A percentile compares a stretch with the other conserved stretches of the same genome.
Conservation (phyloP, 1,140 invertebrate species). For the Drosophila bocki region DNA sequence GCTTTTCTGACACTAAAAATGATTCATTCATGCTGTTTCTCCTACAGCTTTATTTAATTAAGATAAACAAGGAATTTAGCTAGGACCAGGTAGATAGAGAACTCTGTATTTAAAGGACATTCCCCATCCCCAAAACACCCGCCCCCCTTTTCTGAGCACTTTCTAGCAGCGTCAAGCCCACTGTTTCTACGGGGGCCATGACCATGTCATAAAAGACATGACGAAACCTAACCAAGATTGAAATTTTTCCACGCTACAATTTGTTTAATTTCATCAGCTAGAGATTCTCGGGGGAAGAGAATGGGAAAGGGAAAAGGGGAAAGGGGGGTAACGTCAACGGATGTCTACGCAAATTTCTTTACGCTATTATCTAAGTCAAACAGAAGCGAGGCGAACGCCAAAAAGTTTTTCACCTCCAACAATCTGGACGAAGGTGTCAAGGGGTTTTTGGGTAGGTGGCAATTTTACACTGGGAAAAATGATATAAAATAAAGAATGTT, state of each 20-base stretch:
- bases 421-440: conserved; percentile 29
- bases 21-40: conserved; percentile 21
- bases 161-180: conserved; percentile 1
- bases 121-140: neutral
- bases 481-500: neutral
- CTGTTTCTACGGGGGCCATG: conserved; percentile 21
- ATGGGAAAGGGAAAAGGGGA: neutral
- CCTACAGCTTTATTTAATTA: conserved; percentile 20
- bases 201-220: conserved; percentile 57
- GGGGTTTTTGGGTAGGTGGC: conserved; percentile 4
- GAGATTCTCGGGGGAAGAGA: neutral
- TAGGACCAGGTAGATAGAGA: neutral
- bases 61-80: conserved; percentile 25
- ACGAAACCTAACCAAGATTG: conserved; percentile 46
- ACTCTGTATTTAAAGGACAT: conserved; percentile 11
- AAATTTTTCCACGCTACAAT: conserved; percentile 77
- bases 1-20: conserved; percentile 5
- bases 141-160: conserved; percentile 3
- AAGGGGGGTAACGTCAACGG: neutral
- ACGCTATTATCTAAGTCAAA: conserved; percentile 73
- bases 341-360: conserved; percentile 57
- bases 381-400: conserved; percentile 40
- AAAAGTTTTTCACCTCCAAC: conserved; percentile 58
- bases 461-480: neutral
- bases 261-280: conserved; percentile 70